Evolutionary conservation across 2,888 invertebrate genomes (phyloP), one percentile per base, ranked within the genome.

Genomic region (Synergus laeviventris): DNA sequence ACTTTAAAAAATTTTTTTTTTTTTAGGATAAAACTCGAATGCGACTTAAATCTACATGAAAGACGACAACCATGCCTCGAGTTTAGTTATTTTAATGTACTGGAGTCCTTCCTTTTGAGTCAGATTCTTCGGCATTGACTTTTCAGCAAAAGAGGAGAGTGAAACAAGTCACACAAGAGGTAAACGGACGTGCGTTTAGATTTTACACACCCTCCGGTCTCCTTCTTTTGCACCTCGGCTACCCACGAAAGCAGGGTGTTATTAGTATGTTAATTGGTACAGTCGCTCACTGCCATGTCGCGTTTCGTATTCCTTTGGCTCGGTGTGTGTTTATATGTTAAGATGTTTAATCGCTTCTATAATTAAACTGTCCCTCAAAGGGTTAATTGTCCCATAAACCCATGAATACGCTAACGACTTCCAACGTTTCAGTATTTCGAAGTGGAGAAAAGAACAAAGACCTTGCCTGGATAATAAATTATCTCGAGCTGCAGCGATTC

Each of bases 351-450:
- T 91, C 90, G 90, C 88, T 88, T 89, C 89, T 88, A 87, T 90
- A 90, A 91, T 91, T 90, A 90, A 90, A 90, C 90, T 90, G 90
- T 90, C 90, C 89, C 89, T 90, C 90, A 90, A 90, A 90, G 90
- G 88, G 89, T 91, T 91, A 90, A 90, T 90, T 89, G 89, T 89
- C 89, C 88, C 88, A 88, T 89, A 88, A 90, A 88, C 87, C 90
- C 86, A 90, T 91, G 90, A 90, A 91, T 91, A 90, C 89, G 88
- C 87, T 90, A 90, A 90, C 88, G 87, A 89, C 88, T 87, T 86
- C 83, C 82, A 78, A 74, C 78, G 74, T 79, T 78, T 75, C 78
- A 79, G 24, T 56, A 78, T 81, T 77, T 75, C 78, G 78, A 82
- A 81, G 62, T 82, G 77, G 76, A 54, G 66, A 49, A 75, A 81